Percentiles rank a stretch among this genome's conserved stretches.
phyloP scores from a whole-genome alignment of 2,797 vertebrate genomes.

The Melopsittacus undulatus region DNA sequence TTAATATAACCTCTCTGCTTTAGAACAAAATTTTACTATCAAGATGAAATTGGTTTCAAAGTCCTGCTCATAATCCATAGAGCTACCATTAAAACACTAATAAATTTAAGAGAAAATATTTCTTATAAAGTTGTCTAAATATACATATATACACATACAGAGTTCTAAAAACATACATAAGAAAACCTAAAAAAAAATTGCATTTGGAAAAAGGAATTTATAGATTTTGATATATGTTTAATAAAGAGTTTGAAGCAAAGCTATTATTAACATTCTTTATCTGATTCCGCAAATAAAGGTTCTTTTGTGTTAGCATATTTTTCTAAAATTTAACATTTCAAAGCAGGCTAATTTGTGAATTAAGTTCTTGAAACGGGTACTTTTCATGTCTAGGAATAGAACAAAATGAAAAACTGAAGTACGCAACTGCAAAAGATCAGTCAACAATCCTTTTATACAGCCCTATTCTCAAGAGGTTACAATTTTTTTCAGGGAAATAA shows the following conservation, averaged over 20 bases:
- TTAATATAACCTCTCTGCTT: neutral
- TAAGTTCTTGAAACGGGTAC: constrained; percentile 78
- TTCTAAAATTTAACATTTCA: constrained; percentile 81
- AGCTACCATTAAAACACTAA: neutral
- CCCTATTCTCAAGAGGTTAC: constrained; percentile 38
- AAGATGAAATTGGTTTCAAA: neutral
- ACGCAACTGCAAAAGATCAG: constrained; percentile 29
- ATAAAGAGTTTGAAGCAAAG: neutral
- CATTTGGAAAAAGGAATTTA: neutral
- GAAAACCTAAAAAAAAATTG: neutral
- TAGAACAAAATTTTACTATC: neutral
- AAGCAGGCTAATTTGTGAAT: constrained; percentile 89
- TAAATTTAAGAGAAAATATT: neutral
- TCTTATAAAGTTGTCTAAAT: neutral
- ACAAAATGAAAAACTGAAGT: constrained; percentile 40
- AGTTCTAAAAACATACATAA: neutral
- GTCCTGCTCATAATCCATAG: neutral
- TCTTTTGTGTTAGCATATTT: constrained; percentile 79
- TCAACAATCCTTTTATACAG: constrained; percentile 61
- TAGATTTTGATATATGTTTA: neutral
- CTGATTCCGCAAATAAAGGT: constrained; percentile 48
- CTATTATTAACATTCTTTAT: constrained; percentile 53
- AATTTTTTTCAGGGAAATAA: constrained; percentile 42
- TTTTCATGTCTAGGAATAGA: constrained; percentile 79
- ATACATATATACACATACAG: neutral